Evolutionary conservation across 2,113 vertebrate species (phyloP), one percentile per base, ranked within the genome.

Genomic region (Himantopus leucocephalus): DNA sequence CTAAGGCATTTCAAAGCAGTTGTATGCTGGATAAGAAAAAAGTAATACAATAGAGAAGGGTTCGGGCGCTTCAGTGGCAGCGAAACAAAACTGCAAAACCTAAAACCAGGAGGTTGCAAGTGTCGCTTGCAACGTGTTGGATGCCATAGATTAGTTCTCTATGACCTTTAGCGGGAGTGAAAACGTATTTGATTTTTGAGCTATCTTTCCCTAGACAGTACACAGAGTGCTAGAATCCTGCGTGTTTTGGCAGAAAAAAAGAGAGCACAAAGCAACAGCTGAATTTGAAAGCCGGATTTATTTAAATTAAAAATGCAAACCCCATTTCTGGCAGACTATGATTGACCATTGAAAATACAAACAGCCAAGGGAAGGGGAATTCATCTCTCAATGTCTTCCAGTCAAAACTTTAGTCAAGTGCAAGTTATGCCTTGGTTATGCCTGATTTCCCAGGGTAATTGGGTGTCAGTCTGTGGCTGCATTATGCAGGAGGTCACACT

Each of bases 101-200:
- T 52, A 34, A 72, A 92, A 10, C 32, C 30, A 18, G 12, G 59
- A 67, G 58, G 21, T 39, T 73, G 27, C 8, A 20, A 88, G 58
- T 60, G 71, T 80, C 27, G 5, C 32, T 56, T 88, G 43, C 32
- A 43, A 3, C 4, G 5, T 48, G 19, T 37, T 90, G 59, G 35
- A 45, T 90, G 63, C 62, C 3, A 0, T 62, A 80, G 58, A 90
- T 86, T 27, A 63, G n/a, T 90, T 77, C 37, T 70, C 15, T 53
- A 5, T 92, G 87, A 94, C 91, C 71, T 95, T 96, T 93, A 94
- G n/a, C 1, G 2, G 63, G 55, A 93, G 12, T 58, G 59, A 93
- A 93, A 90, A 90, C 8, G 1, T 73, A 56, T 70, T 93, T 88
- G 79, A 88, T 95, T 94, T 91, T 80, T 76, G 67, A 92, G 62